Evolutionary conservation across 2,888 invertebrate species (phyloP), one percentile per base, ranked within the genome.

Genomic region (Chloromyia formosa): DNA sequence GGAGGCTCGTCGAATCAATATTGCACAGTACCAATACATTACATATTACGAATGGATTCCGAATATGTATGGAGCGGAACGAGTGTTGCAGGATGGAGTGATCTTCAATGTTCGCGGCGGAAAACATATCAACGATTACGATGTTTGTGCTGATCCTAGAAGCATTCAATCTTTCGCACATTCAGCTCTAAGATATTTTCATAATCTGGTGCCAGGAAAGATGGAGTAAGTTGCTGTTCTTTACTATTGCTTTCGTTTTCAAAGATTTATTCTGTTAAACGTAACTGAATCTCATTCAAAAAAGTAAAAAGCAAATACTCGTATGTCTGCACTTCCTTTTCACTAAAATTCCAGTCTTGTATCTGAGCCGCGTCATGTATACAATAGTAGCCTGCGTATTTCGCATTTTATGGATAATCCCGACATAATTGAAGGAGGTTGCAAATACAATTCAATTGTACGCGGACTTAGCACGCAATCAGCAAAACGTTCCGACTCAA

Each of bases 391-490:
- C 1, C 7, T 87, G 56, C 84, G 87, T 10, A 82, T 89, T 22
- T 87, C 87, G 78, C 86, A 88, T 80, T 86, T 87, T 84, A 87
- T 87, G 79, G 88, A 88, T 80, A 83, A 87, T 40, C 89, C 89
- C 3, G 84, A 85, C 58, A 84, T 89, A 69, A 83, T 89, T 74
- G 89, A 89, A 79, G 83, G 84, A 40, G 86, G 84, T 40, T 85
- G 87, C 75, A 88, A 88, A 79, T 91, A 93, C 80, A 93, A 93
- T 82, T 90, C 91, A 77, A 86, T 95, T 72, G 88, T 91, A 0
- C 87, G 94, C 84, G 94, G 94, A 9, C 87, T 95, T 80, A 87
- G 91, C 1, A 90, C 90, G 12, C 95, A 96, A 82, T 91, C 91
- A 0, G 90, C 93, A 83, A 90, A 92, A 80, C 89, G 88, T 78